Evolutionary conservation across 1,140 invertebrate genomes (phyloP), one percentile per base, ranked within the genome.

Genomic region (Camponotus floridanus): DNA sequence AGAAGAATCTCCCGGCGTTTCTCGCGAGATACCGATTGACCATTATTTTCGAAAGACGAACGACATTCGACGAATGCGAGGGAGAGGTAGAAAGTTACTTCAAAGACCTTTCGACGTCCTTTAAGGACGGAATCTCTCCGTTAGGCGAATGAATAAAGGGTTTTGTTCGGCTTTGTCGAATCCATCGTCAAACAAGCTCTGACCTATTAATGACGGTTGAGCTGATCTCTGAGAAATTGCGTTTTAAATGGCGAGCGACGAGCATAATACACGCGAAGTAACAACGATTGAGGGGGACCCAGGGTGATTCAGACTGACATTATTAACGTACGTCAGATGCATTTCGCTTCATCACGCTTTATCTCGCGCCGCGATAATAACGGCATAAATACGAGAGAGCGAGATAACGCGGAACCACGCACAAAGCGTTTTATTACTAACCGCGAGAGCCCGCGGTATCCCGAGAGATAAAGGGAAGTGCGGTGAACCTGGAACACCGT

Each of bases 251-350:
- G 7, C 39, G 57, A 42, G n/a, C 31, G 18, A 57, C 62, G 45
- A 36, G 33, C 51, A 31, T 59, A 61, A 51, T 68, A 18, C n/a
- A 71, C 57, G 79, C 48, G 3, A 15, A 51, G 18, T 51, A 61
- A 73, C 45, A 71, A 45, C 39, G 39, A 73, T 21, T 21, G 36
- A 1, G 18, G 45, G 42, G 21, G 39, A 71, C 11, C 21, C 68
- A 71, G 26, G 26, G 39, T 73, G 55, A 73, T 36, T 73, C 68
- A 36, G 31, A 61, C 68, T 48, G 68, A 62, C 79, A 73, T 74
- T 83, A 83, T 83, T 73, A 83, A 83, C 79, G 39, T 73, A 81
- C 31, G 68, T 83, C 79, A 73, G 68, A 64, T 70, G 39, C 65
- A 51, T 70, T 65, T 51, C 78, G 79, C 67, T 42, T 59, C 67